phyloP scores from a whole-genome alignment of 2,113 vertebrate species.

The Alouatta palliata region DNA sequence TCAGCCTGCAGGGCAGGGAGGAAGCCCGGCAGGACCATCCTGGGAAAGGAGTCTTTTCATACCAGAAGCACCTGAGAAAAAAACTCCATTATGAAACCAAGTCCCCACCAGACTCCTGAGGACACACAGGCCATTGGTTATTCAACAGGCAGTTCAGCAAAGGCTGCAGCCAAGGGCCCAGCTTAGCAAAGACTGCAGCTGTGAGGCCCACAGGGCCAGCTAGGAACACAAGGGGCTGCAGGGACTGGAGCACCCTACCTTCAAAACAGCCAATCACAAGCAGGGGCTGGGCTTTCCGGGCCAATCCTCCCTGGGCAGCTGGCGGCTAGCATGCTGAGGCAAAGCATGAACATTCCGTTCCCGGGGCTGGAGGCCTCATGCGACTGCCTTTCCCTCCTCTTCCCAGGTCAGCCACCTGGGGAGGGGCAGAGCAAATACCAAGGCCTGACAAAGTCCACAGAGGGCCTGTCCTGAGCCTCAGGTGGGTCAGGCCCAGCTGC shows the following conservation, averaged over 20 bases:
- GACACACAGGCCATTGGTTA: neutral
- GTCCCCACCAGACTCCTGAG: neutral
- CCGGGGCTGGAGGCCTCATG: neutral
- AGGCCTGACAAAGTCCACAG: neutral
- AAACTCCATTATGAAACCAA: neutral
- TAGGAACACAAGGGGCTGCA: neutral
- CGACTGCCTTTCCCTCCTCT: neutral
- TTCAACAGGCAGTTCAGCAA: constrained; percentile 14
- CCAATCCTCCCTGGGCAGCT: neutral
- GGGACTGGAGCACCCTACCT: constrained; percentile 6
- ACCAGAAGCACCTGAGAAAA: neutral
- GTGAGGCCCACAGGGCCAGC: neutral
- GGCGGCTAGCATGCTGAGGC: neutral
- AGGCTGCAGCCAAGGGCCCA: neutral
- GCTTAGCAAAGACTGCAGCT: too few species aligned
- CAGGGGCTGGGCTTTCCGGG: neutral
- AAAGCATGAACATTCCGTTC: neutral
- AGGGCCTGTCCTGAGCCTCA: neutral
- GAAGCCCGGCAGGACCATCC: neutral
- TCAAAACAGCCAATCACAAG: constrained; percentile 44
- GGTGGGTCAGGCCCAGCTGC: neutral
- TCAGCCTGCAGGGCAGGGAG: neutral
- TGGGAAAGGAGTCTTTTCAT: neutral
- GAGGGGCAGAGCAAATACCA: constrained; percentile 15
- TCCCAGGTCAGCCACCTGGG: neutral